phyloP scores from a whole-genome alignment of 2,797 vertebrate genomes.

The Arremon aurantiirostris region DNA sequence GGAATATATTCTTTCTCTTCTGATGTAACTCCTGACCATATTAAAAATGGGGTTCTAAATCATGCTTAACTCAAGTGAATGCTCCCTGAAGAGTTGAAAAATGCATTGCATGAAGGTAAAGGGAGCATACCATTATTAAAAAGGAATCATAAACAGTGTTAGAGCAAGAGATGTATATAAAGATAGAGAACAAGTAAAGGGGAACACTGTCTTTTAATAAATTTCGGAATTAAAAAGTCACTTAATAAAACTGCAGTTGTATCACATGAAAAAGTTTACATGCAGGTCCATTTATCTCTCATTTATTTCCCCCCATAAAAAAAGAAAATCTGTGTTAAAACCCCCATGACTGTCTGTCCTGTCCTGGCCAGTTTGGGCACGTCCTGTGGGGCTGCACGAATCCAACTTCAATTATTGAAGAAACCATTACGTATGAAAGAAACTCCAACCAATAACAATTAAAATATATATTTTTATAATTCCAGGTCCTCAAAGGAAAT shows the following conservation, averaged over 20 bases:
- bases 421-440: conserved; percentile 62
- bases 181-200: conserved; percentile 69
- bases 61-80: neutral
- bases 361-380: neutral
- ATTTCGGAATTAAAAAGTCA: conserved; percentile 90
- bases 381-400: conserved; percentile 11
- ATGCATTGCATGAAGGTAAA: neutral
- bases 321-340: conserved; percentile 56
- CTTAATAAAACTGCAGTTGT: conserved; percentile 78
- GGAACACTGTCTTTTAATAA: conserved; percentile 89
- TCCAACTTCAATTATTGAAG: conserved; percentile 72
- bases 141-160: neutral
- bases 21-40: neutral
- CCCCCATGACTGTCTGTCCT: conserved; percentile 29
- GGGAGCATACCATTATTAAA: neutral
- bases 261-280: conserved; percentile 76
- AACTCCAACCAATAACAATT: conserved; percentile 70
- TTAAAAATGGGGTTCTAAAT: neutral
- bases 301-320: conserved; percentile 28
- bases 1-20: neutral
- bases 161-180: neutral
- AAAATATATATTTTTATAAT: conserved; percentile 74
- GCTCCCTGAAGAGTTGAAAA: conserved; percentile 7
- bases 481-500: conserved; percentile 65
- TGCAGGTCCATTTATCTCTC: conserved; percentile 53